phyloP scores from a whole-genome alignment of 2,888 invertebrate species.

The Drosophila koepferae region DNA sequence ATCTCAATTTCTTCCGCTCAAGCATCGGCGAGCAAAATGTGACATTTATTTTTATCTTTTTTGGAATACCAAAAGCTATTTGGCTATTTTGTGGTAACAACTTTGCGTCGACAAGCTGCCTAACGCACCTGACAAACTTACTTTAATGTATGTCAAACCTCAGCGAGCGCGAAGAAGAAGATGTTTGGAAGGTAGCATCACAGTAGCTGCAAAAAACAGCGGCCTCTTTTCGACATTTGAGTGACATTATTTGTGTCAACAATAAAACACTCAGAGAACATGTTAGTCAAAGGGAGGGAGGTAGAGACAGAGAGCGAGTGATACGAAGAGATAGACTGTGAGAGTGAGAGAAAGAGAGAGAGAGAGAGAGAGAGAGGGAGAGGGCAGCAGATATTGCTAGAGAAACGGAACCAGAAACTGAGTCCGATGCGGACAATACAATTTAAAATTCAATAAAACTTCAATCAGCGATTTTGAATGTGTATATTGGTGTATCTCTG shows the following conservation, averaged over 20 bases:
- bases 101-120: slow-evolving; percentile 46
- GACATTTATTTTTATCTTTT: slow-evolving; percentile 42
- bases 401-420: slow-evolving; percentile 27
- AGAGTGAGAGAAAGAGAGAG: slow-evolving; percentile 6
- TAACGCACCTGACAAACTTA: slow-evolving; percentile 73
- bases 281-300: slow-evolving; percentile 32
- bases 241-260: slow-evolving; percentile 81
- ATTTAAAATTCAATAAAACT: slow-evolving; percentile 80
- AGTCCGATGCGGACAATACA: slow-evolving; percentile 52
- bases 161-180: slow-evolving; percentile 41
- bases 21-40: slow-evolving; percentile 18
- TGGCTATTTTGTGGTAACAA: slow-evolving; percentile 49
- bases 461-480: slow-evolving; percentile 75
- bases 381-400: slow-evolving; percentile 25
- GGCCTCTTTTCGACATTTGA: slow-evolving; percentile 77
- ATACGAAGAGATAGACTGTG: not conserved
- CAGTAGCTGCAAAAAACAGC: slow-evolving; percentile 44
- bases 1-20: slow-evolving; percentile 45
- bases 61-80: slow-evolving; percentile 44
- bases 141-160: slow-evolving; percentile 76
- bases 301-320: not conserved
- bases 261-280: slow-evolving; percentile 74
- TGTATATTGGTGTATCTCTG: slow-evolving; percentile 24
- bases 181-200: not conserved
- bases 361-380: slow-evolving; percentile 15